phyloP scores from a whole-genome alignment of 2,113 vertebrate species.

The Salvator merianae region DNA sequence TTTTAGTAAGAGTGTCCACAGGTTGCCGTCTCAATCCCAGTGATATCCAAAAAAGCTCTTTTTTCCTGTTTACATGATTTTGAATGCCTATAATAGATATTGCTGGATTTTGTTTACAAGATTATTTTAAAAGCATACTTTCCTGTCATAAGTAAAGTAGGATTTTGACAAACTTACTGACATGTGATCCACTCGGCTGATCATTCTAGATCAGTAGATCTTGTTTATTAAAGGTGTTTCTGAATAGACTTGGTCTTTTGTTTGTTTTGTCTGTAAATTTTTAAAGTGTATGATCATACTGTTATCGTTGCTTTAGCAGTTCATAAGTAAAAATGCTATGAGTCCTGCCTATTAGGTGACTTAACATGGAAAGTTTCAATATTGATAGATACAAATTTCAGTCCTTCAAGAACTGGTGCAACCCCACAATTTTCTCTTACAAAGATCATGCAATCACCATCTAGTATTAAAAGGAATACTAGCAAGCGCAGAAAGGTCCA shows the following conservation, averaged over 20 bases:
- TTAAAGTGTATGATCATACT: background rate
- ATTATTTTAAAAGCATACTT: background rate
- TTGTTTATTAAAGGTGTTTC: background rate
- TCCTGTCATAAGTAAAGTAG: slow-evolving; percentile 2
- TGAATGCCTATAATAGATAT: background rate
- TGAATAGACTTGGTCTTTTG: too few relatives aligned
- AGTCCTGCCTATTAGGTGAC: background rate
- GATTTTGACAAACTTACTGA: slow-evolving; percentile 7
- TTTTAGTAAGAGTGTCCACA: too few relatives aligned
- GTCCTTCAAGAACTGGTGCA: background rate
- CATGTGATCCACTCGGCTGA: background rate
- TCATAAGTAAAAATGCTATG: background rate
- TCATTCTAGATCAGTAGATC: background rate
- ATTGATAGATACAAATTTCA: accelerated
- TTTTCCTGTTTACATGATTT: background rate
- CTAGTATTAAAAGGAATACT: background rate
- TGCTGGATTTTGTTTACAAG: background rate
- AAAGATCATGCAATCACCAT: background rate
- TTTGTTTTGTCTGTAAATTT: background rate
- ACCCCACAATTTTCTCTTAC: background rate
- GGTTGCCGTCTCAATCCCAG: too few relatives aligned
- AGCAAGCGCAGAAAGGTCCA: too few relatives aligned
- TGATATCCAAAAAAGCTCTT: too few relatives aligned
- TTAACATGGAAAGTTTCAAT: background rate
- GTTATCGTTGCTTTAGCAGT: background rate